phyloP scores from a whole-genome alignment of 2,797 vertebrate genomes.

The Falco naumanni region DNA sequence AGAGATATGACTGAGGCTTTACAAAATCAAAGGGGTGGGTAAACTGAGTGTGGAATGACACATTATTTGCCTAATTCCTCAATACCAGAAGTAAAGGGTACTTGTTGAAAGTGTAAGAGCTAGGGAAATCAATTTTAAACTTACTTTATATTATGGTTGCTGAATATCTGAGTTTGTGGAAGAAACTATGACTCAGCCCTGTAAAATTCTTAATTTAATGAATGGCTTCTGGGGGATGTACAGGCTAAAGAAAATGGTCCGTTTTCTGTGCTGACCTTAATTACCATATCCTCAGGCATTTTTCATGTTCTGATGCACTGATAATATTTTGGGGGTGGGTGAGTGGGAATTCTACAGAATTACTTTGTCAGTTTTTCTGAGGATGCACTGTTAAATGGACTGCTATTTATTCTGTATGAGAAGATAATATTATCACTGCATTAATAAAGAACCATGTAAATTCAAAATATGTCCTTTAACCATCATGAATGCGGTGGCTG shows the following conservation, averaged over 20 bases:
- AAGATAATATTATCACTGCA: not conserved
- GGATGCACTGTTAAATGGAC: not conserved
- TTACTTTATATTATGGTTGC: not conserved
- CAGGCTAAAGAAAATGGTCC: accelerated
- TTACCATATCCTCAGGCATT: accelerated
- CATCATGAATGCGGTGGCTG: not conserved
- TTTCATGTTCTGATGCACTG: not conserved
- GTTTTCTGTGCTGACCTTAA: not conserved
- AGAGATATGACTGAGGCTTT: not conserved
- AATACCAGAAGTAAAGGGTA: not conserved
- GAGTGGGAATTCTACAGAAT: not conserved
- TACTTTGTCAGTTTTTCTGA: not conserved
- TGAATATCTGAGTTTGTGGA: not conserved
- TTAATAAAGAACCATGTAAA: not conserved
- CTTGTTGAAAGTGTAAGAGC: not conserved
- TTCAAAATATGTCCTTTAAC: not conserved
- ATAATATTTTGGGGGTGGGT: not conserved
- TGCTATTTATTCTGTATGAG: not conserved
- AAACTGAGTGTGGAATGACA: not conserved
- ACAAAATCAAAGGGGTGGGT: not conserved
- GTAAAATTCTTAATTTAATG: not conserved
- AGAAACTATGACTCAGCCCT: not conserved
- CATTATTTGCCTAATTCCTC: not conserved
- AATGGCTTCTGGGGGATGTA: not conserved
- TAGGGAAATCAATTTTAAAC: not conserved